Evolutionary conservation across 2,888 invertebrate species (phyloP).

Genomic region (Scaeva pyrastri): DNA sequence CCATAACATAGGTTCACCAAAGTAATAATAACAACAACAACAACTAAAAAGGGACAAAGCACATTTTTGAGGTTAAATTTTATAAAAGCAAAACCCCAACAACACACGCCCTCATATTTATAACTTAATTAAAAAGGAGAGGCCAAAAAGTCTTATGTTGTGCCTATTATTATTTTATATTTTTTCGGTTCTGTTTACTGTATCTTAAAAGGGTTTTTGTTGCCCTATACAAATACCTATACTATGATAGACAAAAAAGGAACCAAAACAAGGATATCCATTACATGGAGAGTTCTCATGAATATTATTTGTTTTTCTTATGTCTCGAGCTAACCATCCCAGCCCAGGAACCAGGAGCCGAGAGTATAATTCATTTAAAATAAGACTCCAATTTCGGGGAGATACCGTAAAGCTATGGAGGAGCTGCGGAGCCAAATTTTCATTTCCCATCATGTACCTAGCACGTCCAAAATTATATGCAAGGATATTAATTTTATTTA

Average conservation of each 20-base stretch:
- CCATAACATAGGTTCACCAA: not conserved
- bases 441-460: constrained; percentile 11
- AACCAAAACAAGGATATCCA: not conserved
- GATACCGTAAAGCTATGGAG: too few species aligned
- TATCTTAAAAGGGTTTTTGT: constrained; percentile 35
- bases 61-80: constrained; percentile 36
- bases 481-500: constrained; percentile 40
- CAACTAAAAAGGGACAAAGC: constrained; percentile 26
- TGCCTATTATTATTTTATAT: constrained; percentile 2
- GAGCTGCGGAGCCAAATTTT: not conserved
- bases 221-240: not conserved
- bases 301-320: constrained; percentile 17
- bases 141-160: constrained; percentile 25
- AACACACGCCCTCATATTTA: not conserved
- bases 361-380: constrained; percentile 29
- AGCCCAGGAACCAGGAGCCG: too few species aligned
- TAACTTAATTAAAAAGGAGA: constrained; percentile 36
- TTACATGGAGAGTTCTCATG: not conserved
- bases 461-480: constrained; percentile 15
- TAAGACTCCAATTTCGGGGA: constrained; percentile 9
- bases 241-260: not conserved
- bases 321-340: not conserved
- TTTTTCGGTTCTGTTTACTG: not conserved
- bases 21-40: not conserved
- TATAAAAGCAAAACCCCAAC: constrained; percentile 9